phyloP scores from a whole-genome alignment of 35 echinoderm and acorn worm species.

The Apostichopus japonicus region DNA sequence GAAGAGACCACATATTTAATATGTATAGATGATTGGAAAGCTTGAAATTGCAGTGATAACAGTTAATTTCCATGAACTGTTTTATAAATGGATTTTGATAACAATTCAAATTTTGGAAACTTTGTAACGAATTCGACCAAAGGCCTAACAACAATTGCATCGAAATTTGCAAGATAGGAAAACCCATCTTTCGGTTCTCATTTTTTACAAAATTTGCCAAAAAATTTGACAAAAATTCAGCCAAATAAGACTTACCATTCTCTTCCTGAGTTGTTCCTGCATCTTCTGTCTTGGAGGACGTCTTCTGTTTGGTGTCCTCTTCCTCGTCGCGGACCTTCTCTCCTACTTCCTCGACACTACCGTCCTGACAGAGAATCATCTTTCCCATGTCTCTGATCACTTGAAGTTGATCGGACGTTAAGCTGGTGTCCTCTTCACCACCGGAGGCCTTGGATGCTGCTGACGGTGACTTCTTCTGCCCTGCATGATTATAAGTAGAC shows the following conservation, averaged over 20 bases:
- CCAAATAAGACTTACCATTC: not conserved
- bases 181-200: too few relatives aligned
- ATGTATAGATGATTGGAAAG: too few relatives aligned
- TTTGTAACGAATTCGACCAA: too few relatives aligned
- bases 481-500: not conserved
- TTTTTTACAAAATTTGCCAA: too few relatives aligned
- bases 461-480: not conserved
- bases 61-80: too few relatives aligned
- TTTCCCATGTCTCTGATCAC: conserved; percentile 65
- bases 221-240: too few relatives aligned
- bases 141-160: too few relatives aligned
- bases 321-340: not conserved
- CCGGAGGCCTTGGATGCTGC: not conserved
- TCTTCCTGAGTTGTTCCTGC: conserved; percentile 6
- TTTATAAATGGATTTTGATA: too few relatives aligned
- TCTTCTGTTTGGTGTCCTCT: not conserved
- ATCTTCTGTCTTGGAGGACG: not conserved
- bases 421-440: not conserved
- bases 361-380: conserved; percentile 49
- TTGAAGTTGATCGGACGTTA: conserved; percentile 54
- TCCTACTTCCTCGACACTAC: not conserved
- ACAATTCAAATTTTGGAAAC: too few relatives aligned
- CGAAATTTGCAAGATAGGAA: too few relatives aligned
- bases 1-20: too few relatives aligned
- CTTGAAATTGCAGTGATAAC: too few relatives aligned